phyloP scores from a whole-genome alignment of 2,888 invertebrate genomes.

The Drosophila quasianomalipes region DNA sequence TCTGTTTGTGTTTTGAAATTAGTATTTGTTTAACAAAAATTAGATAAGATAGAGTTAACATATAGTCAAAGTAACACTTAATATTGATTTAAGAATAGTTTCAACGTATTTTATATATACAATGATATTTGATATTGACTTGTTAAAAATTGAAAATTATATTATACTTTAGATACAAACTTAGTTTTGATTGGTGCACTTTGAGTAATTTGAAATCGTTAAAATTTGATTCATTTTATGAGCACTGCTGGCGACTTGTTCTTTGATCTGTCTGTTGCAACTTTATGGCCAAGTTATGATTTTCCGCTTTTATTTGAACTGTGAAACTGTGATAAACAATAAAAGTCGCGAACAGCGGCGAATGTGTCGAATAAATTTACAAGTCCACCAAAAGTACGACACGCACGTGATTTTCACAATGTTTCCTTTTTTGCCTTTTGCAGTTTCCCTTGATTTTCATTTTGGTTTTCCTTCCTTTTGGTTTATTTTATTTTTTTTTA shows the following conservation, averaged over 20 bases:
- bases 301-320: slow-evolving; percentile 24
- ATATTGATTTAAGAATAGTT: not conserved
- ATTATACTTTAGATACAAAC: not conserved
- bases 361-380: slow-evolving; percentile 69
- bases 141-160: not conserved
- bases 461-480: slow-evolving; percentile 30
- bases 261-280: slow-evolving; percentile 29
- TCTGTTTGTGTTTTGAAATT: not conserved
- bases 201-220: slow-evolving; percentile 3
- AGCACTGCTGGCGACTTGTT: slow-evolving; percentile 12
- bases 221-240: slow-evolving; percentile 37
- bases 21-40: not conserved
- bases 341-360: slow-evolving; percentile 50
- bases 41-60: too few relatives aligned
- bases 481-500: slow-evolving; percentile 4
- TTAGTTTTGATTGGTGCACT: slow-evolving; percentile 10
- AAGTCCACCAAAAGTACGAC: slow-evolving; percentile 58
- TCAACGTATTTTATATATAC: too few relatives aligned
- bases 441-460: slow-evolving; percentile 17
- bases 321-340: slow-evolving; percentile 27
- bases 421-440: slow-evolving; percentile 34
- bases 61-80: not conserved
- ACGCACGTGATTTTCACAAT: slow-evolving; percentile 78
- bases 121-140: not conserved
- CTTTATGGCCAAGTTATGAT: slow-evolving; percentile 53